phyloP scores from a whole-genome alignment of 2,113 vertebrate genomes.

The Onychostoma macrolepis region DNA sequence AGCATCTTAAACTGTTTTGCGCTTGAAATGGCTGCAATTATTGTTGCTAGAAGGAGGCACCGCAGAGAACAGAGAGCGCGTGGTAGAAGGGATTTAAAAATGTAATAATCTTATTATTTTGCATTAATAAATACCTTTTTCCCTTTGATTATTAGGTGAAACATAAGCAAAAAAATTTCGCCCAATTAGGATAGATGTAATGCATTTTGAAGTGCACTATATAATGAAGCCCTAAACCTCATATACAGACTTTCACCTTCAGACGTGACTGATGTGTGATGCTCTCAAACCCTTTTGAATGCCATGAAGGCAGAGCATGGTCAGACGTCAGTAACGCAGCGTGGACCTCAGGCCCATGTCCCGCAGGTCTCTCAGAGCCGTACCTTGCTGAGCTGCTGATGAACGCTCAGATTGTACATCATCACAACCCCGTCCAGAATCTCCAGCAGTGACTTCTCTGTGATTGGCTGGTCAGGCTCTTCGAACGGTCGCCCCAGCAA shows the following conservation, averaged over 20 bases:
- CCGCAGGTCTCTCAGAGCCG: not conserved
- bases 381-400: constrained; percentile 98
- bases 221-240: not conserved
- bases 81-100: too few species aligned
- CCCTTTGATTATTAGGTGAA: not conserved
- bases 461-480: constrained; percentile 86
- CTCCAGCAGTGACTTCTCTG: constrained; percentile 94
- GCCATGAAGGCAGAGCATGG: not conserved
- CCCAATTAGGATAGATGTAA: not conserved
- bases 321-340: not conserved
- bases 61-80: too few species aligned
- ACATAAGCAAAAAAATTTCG: not conserved
- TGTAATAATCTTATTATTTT: too few species aligned
- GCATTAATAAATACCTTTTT: not conserved
- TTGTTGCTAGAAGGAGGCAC: too few species aligned
- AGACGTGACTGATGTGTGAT: not conserved
- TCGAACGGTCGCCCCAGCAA: constrained; percentile 91
- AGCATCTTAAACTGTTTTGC: too few species aligned
- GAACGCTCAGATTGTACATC: constrained; percentile 98
- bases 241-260: not conserved
- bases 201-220: not conserved
- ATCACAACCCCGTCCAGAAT: constrained; percentile 92
- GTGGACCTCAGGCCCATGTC: not conserved
- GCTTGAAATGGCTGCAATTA: too few species aligned
- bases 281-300: not conserved